Base-by-base conservation (phyloP, 1,140 invertebrate species). In the Drosophila ficusphila region DNA sequence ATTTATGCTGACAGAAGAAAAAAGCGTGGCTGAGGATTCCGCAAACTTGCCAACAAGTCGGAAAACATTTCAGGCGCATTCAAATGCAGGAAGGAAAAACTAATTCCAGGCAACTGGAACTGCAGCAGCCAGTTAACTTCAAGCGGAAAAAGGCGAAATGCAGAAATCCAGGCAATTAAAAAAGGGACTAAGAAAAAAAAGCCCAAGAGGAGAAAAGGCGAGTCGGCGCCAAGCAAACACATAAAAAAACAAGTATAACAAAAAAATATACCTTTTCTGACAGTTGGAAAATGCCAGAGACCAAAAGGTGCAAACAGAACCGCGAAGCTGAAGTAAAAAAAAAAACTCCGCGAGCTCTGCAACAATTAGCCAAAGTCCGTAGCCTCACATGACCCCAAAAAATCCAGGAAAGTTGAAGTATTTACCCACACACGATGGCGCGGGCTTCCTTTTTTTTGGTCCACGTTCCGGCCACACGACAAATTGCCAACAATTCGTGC, bases 81-180 rank as follows among this genome's bases (percentile, higher is more conserved):
- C 79, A 78, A 82, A 82, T 82, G 74, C 61, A 44, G 60, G 73
- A 42, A 25, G 61, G 48, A 42, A 44, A 79, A 82, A 73, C 73
- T 69, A 82, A 81, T 73, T 56, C 51, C 61, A 44, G 23, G 27
- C 14, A 36, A 34, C 38, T 11, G 8, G 29, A 54, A 31, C 44
- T 68, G 33, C 58, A 79, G 38, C 52, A 41, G 51, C 42, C 38
- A 79, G 58, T 85, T 75, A 75, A 79, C 76, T 85, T 85, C 70
- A 71, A 60, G 68, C 57, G 46, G 61, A 71, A 79, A 61, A 57
- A 25, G 62, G 58, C 70, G 74, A 34, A 76, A 56, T 58, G 79
- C 75, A 62, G 56, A 79, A 79, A 67, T 79, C 70, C 79, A 39
- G 71, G 75, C 79, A 85, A 83, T 83, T 83, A 83, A 79, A 85